phyloP scores from a whole-genome alignment of 2,113 vertebrate genomes.

The Lamprotornis superbus region DNA sequence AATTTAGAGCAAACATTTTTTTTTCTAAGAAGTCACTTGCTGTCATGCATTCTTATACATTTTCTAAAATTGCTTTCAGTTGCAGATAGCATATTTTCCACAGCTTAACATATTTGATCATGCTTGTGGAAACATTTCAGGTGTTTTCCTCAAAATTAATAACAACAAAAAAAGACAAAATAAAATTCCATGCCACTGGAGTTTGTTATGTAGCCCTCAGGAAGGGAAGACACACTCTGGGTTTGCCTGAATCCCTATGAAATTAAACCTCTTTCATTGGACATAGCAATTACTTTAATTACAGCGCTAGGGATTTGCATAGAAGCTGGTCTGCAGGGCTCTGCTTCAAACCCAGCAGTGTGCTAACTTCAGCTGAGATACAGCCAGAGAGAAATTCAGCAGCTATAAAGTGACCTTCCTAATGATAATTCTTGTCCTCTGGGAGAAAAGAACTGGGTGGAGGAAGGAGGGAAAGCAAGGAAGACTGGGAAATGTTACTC shows the following conservation, averaged over 20 bases:
- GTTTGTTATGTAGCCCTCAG: slow-evolving; percentile 2
- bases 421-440: neutral
- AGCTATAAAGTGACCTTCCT: neutral
- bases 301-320: slow-evolving; percentile 63
- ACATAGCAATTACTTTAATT: slow-evolving; percentile 76
- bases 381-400: neutral
- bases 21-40: neutral
- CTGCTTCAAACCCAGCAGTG: neutral
- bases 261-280: slow-evolving; percentile 77
- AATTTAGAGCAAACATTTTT: neutral
- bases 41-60: neutral
- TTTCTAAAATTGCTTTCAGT: neutral
- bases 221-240: slow-evolving; percentile 59
- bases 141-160: neutral
- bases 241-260: slow-evolving; percentile 75
- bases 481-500: neutral
- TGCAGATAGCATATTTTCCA: neutral
- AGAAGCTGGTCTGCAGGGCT: slow-evolving; percentile 4
- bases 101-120: neutral
- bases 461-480: neutral
- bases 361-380: slow-evolving; percentile 17
- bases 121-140: neutral
- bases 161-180: neutral
- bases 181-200: neutral
- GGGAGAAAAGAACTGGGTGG: neutral